A percentile compares a stretch with the other conserved stretches of the same genome.
Conservation (phyloP, 2,113 vertebrate species). For the Petaurus breviceps region DNA sequence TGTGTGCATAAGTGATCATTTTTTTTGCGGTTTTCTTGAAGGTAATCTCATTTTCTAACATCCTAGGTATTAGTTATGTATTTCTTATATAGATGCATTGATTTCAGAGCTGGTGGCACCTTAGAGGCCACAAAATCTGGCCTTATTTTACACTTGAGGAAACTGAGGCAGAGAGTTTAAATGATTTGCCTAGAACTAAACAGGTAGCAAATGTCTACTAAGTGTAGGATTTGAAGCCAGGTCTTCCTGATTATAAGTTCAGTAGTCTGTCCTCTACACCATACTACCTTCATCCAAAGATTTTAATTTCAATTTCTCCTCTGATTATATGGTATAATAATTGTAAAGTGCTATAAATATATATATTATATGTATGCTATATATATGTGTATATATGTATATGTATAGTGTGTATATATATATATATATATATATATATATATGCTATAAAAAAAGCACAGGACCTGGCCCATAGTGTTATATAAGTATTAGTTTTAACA, state of each 20-base stretch:
- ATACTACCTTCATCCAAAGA: background rate
- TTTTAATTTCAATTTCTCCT: background rate
- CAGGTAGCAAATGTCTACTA: background rate
- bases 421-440: too few species aligned
- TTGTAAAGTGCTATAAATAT: background rate
- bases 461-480: background rate
- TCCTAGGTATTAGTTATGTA: background rate
- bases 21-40: background rate
- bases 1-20: background rate
- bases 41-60: background rate
- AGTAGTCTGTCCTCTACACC: background rate
- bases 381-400: too few species aligned
- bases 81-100: background rate
- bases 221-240: background rate
- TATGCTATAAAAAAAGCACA: too few species aligned
- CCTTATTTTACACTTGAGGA: background rate
- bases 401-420: too few species aligned
- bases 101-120: background rate
- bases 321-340: background rate
- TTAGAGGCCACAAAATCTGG: background rate
- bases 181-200: background rate
- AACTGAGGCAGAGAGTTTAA: background rate
- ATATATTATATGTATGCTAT: too few species aligned
- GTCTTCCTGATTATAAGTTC: background rate
- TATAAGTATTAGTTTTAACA: background rate